Base-by-base conservation (phyloP, 2,888 invertebrate species). In the Hesperia comma region DNA sequence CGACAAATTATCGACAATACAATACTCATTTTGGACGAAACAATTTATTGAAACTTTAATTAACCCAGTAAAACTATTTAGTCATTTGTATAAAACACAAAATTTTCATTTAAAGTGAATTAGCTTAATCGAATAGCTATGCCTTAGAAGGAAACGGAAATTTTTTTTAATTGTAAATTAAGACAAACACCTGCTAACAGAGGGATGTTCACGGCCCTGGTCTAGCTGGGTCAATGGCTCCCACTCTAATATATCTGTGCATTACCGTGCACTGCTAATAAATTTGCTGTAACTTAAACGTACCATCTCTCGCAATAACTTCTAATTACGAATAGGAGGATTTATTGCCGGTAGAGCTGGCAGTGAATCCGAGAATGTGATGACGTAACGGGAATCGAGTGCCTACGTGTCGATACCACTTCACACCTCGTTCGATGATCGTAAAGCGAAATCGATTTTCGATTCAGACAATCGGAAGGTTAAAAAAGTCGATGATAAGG, bases 341-440 rank as follows among this genome's bases (percentile, higher is more conserved):
- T 71, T 71, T 71, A 72, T 70, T 72, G 78, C 37, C 68, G 71
- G 71, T 55, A 63, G 70, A 72, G 32, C n/a, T 58, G 32, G 17
- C 62, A 63, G 54, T 26, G 57, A 26, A 54, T 51, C 41, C 58
- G 17, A 17, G 64, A 66, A 66, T 66, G 60, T 41, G 61, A 64
- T 74, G 72, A 70, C 70, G 70, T 73, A 74, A 75, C 76, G 72
- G 74, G 67, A 76, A 76, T 74, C 78, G 76, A 78, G 74, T 63
- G 68, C 75, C 26, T 74, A 84, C 89, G 88, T 89, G 89, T 79
- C 78, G 73, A 76, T 71, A 74, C 70, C 74, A 70, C 83, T 83
- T 86, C 86, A 89, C 87, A 85, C 85, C 79, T 81, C 77, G 77
- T 88, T 70, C 66, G 80, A 77, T 77, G 76, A 75, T 78, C 74